Base-by-base conservation (phyloP, 2,888 invertebrate species). In the Nymphalis urticae region DNA sequence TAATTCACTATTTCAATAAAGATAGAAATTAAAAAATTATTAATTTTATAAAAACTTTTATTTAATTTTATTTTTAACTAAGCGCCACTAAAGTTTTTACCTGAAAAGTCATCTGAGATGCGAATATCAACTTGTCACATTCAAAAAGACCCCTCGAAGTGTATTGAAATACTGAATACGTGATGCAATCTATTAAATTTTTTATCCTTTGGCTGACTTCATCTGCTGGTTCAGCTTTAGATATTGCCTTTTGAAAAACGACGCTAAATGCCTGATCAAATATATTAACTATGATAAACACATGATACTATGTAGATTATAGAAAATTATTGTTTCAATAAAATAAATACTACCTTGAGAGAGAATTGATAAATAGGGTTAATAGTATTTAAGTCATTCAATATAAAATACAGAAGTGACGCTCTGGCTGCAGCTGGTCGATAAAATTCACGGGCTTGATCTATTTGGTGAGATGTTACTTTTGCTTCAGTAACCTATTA, bases 301-400 rank as follows among this genome's bases (percentile, higher is more conserved):
- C 48, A 50, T 50, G n/a, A 6, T 6, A 50, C 50, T 19, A n/a
- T 13, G 17, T 9, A 19, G n/a, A 8, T 13, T 4, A 42, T 0
- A 42, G 0, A 42, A 42, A 42, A 42, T 13, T 13, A 42, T 42
- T 42, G 13, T 1, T 42, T 42, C 0, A 24, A 16, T 3, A 51
- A 7, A 47, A 19, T 32, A 42, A 62, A 36, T 27, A 9, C 16
- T 85, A 96, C 97, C 95, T 99, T 98, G 71, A 99, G 92, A 17
- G 98, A 98, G 89, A 99, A 99, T 85, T 98, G 98, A 86, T 99
- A 99, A 79, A 99, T 98, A 0, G 98, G 98, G 90, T 98, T 98
- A 72, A 99, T 98, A 48, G 97, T 98, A 87, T 98, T 97, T 70
- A 99, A 93, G 77, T 99, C 98, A 82, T 98, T 98, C 53, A 99